Conservation (phyloP, 2,888 invertebrate species). For the Drosophila anomalata region DNA sequence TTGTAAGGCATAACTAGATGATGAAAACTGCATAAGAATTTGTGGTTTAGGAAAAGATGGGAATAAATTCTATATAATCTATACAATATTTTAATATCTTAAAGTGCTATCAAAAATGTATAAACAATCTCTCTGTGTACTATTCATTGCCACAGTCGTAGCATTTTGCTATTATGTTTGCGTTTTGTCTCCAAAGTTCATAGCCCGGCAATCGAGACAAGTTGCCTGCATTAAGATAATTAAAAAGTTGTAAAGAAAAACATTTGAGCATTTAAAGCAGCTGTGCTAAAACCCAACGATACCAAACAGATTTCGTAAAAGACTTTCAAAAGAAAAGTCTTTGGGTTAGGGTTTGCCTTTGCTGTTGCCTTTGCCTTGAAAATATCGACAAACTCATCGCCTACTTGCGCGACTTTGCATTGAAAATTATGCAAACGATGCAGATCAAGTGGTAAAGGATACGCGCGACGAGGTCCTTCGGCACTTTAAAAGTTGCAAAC, state of each 20-base stretch:
- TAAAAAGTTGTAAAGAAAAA: background rate
- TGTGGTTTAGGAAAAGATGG: too few relatives aligned
- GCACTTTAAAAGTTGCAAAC: slow-evolving; percentile 31
- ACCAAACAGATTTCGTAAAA: background rate
- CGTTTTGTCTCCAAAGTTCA: slow-evolving; percentile 1
- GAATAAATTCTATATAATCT: background rate
- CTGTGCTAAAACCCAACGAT: slow-evolving; percentile 1
- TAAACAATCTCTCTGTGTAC: background rate
- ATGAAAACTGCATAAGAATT: too few relatives aligned
- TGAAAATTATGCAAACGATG: slow-evolving; percentile 67
- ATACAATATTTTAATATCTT: background rate
- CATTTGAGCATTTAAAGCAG: background rate
- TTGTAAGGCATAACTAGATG: too few relatives aligned
- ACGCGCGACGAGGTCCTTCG: slow-evolving; percentile 5
- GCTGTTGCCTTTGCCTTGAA: background rate
- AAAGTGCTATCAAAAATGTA: background rate
- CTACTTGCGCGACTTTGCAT: slow-evolving; percentile 30
- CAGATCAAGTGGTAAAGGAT: slow-evolving; percentile 14
- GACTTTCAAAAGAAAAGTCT: background rate
- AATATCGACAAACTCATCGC: slow-evolving; percentile 7
- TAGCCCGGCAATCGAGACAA: slow-evolving; percentile 1
- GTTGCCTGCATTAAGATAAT: background rate
- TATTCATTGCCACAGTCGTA: background rate
- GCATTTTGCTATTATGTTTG: background rate
- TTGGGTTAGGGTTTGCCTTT: background rate